These are phyloP conservation scores for Eptatretus burgeri DNA, from an alignment of 2,113 vertebrate genomes.

Conservation along the genomic window DNA sequence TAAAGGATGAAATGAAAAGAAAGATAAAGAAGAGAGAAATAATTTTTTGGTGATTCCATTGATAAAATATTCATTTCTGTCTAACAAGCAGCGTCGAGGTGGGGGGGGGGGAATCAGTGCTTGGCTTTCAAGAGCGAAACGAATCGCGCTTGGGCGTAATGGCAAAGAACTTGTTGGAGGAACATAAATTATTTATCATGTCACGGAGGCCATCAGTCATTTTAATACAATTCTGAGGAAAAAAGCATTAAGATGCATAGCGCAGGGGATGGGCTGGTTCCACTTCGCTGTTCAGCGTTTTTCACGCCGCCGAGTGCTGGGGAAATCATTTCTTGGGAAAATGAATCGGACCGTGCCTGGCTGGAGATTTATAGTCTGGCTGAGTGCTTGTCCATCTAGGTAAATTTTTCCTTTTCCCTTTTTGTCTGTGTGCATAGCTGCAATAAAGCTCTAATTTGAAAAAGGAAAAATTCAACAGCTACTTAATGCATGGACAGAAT, in stretches of 20 bases:
- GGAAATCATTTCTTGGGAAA: slow-evolving; percentile 3
- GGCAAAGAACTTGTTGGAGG: slow-evolving; percentile 5
- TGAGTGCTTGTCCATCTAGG: neutral
- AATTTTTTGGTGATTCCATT: neutral
- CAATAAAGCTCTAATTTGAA: too few species aligned
- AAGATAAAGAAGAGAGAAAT: too few species aligned
- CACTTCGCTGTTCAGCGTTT: slow-evolving; percentile 2
- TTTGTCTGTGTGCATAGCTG: too few species aligned
- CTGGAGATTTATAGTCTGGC: slow-evolving; percentile 1
- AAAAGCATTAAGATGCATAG: slow-evolving; percentile 5
- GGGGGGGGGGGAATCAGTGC: neutral
- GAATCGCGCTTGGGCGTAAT: neutral
- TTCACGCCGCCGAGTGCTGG: slow-evolving; percentile 3
- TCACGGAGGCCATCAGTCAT: slow-evolving; percentile 5
- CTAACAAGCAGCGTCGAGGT: slow-evolving; percentile 1
- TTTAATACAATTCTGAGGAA: slow-evolving; percentile 6
- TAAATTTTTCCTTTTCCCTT: too few species aligned
- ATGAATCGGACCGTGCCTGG: slow-evolving; percentile 1
- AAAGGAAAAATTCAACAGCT: too few species aligned
- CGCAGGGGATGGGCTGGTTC: slow-evolving; percentile 2
- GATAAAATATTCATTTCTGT: slow-evolving; percentile 6
- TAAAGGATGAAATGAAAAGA: too few species aligned
- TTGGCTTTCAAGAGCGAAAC: neutral
- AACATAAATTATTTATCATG: slow-evolving; percentile 5
- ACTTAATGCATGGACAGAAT: too few species aligned